Conservation (phyloP, 2,113 vertebrate genomes). For the Bagarius yarrelli region DNA sequence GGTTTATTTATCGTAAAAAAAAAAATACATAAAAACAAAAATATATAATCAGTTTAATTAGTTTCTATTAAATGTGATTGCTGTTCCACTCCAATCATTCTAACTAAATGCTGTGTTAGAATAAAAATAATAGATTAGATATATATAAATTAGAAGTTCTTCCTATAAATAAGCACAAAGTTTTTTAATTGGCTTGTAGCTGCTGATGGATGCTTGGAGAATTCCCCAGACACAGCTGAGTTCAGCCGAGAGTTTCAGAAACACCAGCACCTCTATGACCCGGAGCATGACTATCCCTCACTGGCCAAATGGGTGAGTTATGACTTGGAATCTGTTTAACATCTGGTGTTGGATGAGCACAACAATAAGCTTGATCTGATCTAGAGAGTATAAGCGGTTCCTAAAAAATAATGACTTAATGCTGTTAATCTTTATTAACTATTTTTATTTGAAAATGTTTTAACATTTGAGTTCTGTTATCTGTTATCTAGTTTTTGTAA, state of each 20-base stretch:
- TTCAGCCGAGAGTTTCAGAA: slow-evolving; percentile 96
- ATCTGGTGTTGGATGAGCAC: not conserved
- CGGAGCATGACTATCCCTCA: slow-evolving; percentile 90
- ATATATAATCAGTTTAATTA: not conserved
- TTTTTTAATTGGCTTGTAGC: slow-evolving; percentile 59
- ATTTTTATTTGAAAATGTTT: not conserved
- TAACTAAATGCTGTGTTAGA: not conserved
- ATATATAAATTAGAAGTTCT: not conserved
- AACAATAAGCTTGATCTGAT: not conserved
- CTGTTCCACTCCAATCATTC: not conserved
- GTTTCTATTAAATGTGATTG: not conserved
- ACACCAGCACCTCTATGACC: slow-evolving; percentile 92
- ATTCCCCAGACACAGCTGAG: slow-evolving; percentile 91
- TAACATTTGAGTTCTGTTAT: not conserved
- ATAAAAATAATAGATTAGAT: not conserved
- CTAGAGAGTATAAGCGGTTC: not conserved
- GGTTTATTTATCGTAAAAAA: no score
- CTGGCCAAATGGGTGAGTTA: slow-evolving; percentile 91
- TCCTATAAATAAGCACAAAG: not conserved
- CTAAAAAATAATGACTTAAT: not conserved
- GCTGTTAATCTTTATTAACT: not conserved
- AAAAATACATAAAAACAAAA: no score
- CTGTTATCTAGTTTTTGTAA: not conserved
- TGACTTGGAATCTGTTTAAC: not conserved
- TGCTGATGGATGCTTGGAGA: slow-evolving; percentile 89